Evolutionary conservation across 1,140 invertebrate species (phyloP), one percentile per base, ranked within the genome.

Genomic region (Drosophila ercepeae): DNA sequence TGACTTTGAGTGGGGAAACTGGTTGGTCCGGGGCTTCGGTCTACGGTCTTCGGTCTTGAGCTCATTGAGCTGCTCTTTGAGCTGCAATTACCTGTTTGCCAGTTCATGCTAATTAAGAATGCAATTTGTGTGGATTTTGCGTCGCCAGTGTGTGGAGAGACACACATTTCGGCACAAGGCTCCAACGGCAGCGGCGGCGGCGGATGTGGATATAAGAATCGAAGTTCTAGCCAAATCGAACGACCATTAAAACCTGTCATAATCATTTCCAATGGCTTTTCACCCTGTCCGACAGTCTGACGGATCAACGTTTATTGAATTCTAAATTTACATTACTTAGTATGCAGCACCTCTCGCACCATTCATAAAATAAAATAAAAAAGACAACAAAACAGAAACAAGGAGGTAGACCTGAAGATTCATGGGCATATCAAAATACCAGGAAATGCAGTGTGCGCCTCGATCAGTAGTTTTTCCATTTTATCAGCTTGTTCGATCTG

Each of bases 51-150:
- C 8, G 9, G 23, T 48, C 58, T 51, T 36, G 11, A 34, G 19
- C 45, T 48, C 23, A 13, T 42, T 42, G 45, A 51, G 29, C 23
- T 48, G 55, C 9, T 29, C 39, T 55, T 70, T 72, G 45, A 63
- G 59, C 23, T 45, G 25, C 59, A 78, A 72, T 73, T 82, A 77
- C 73, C 55, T 71, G 68, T 82, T 79, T 63, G 65, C 39, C 42
- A 53, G 64, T 45, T 75, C 75, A 84, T 83, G 78, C 79, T 86
- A 83, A 83, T 86, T 83, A 84, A 75, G 36, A 86, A 55, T 64
- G 60, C 63, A 83, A 83, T 83, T 63, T 75, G 65, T 32, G 29
- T 11, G 41, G 46, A 69, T 78, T 74, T 59, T 13, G n/a, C 4
- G 13, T 2, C 36, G 13, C 9, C 6, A 29, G 13, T 14, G 34